These are phyloP conservation scores for Oryctolagus cuniculus DNA, from an alignment of 2,113 vertebrate species.

Conservation along the genomic window mOryCun1.1 NC_091442.1:88387501-88388000, in stretches of 20 bases:
- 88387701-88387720: not conserved
- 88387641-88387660: not conserved
- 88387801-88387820: not conserved
- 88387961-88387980: too few relatives aligned
- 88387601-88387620: not conserved
- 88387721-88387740: not conserved
- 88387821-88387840: not conserved
- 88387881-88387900: too few relatives aligned
- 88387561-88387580: not conserved
- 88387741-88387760: not conserved
- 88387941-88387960: too few relatives aligned
- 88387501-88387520: too few relatives aligned
- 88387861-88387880: not conserved
- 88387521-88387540: not conserved
- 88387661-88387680: not conserved
- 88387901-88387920: too few relatives aligned
- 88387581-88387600: not conserved
- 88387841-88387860: not conserved
- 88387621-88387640: not conserved
- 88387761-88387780: not conserved
- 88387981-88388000: too few relatives aligned
- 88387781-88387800: rapidly evolving
- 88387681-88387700: not conserved
- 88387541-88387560: not conserved
- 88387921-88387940: too few relatives aligned